A percentile compares a stretch with the other conserved stretches of the same genome.
These are phyloP conservation scores for Drosophila kikkawai DNA, from an alignment of 1,140 invertebrate genomes.

Conservation along the genomic window DNA sequence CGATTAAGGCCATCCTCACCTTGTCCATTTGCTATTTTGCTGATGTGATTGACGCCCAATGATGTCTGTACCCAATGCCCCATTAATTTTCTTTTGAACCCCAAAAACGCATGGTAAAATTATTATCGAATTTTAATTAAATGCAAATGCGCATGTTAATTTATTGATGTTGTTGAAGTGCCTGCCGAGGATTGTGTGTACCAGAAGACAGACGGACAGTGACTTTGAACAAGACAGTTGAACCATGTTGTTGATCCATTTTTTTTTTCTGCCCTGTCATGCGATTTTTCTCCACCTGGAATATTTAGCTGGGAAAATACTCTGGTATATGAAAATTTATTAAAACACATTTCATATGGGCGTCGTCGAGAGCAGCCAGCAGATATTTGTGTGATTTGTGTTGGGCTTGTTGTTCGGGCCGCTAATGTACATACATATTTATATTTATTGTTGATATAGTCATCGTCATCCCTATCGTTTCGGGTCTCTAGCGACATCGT, in stretches of 20 bases:
- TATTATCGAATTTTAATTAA: constrained; percentile 69
- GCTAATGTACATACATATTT: constrained; percentile 17
- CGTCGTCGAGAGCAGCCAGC: constrained; percentile 5
- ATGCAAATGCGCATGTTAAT: constrained; percentile 73
- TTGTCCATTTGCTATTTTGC: constrained; percentile 52
- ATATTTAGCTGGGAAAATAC: constrained; percentile 22
- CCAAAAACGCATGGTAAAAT: constrained; percentile 47
- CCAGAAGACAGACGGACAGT: constrained; percentile 21
- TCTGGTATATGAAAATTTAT: constrained; percentile 30
- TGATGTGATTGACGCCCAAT: constrained; percentile 71
- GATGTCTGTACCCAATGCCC: constrained; percentile 55
- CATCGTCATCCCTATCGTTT: constrained; percentile 70
- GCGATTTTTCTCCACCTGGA: constrained; percentile 38
- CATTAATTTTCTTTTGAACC: constrained; percentile 68
- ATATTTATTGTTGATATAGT: constrained; percentile 37
- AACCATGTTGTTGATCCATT: constrained; percentile 30
- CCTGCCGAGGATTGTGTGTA: constrained; percentile 4
- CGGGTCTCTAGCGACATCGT: constrained; percentile 57
- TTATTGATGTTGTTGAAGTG: constrained; percentile 57
- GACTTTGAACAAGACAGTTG: constrained; percentile 53
- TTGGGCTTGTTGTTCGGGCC: constrained; percentile 43
- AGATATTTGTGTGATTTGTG: constrained; percentile 50
- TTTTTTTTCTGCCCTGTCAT: constrained; percentile 44
- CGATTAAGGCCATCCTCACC: constrained; percentile 10
- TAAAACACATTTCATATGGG: constrained; percentile 19